Percentiles rank a stretch among this genome's conserved stretches.
Conservation (phyloP, 1,140 invertebrate genomes). For the Macrobrachium nipponense region DNA sequence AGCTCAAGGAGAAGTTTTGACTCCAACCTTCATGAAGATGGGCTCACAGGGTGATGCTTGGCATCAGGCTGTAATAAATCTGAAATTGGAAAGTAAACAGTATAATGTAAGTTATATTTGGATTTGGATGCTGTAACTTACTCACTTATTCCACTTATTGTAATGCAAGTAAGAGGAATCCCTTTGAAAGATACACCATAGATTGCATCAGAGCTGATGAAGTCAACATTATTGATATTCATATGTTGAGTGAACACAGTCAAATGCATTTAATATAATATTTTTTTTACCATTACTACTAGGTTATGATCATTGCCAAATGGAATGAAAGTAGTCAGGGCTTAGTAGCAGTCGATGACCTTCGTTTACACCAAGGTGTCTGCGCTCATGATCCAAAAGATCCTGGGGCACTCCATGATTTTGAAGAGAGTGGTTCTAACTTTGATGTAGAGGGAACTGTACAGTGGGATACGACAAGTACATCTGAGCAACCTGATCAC, state of each 20-base stretch:
- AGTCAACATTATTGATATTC: too few species aligned
- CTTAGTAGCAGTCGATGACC: conserved; percentile 52
- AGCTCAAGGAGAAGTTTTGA: background rate
- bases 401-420: conserved; percentile 49
- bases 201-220: too few species aligned
- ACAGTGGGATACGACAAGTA: conserved; percentile 48
- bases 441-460: conserved; percentile 33
- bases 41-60: conserved; percentile 57
- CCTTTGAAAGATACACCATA: too few species aligned
- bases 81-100: background rate
- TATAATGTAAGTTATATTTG: conserved; percentile 36
- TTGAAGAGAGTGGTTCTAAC: conserved; percentile 51
- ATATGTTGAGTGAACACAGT: too few species aligned
- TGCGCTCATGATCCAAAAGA: conserved; percentile 36
- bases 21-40: conserved; percentile 18
- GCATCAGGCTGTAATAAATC: conserved; percentile 39
- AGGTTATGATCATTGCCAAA: conserved; percentile 35
- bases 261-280: background rate
- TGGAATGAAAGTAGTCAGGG: conserved; percentile 32
- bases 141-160: background rate
- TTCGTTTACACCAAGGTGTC: conserved; percentile 21
- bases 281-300: background rate
- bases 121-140: background rate
- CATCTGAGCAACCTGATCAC: conserved; percentile 35
- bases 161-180: background rate